Evolutionary conservation across 2,797 vertebrate species (phyloP).

Genomic region (Morus bassanus): DNA sequence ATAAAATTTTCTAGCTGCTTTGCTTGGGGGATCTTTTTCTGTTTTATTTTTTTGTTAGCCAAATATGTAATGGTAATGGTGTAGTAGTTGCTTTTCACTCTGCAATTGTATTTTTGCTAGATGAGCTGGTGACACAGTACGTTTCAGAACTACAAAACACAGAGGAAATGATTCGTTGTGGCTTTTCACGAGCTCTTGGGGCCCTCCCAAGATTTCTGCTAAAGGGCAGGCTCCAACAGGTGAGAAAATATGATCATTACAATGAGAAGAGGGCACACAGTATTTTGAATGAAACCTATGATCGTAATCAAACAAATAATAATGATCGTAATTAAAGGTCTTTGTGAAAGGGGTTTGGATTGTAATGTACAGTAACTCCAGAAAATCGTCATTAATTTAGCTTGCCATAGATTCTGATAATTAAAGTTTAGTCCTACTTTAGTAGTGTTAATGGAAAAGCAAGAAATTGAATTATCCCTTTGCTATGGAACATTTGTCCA

Average conservation of each 20-base stretch:
- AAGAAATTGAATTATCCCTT: background rate
- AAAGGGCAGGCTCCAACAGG: conserved; percentile 84
- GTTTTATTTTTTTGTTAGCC: background rate
- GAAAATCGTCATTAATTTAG: background rate
- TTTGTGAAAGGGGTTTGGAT: background rate
- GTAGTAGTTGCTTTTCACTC: background rate
- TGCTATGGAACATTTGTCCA: background rate
- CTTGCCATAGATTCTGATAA: background rate
- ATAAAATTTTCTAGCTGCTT: background rate
- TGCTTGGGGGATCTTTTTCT: background rate
- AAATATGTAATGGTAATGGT: background rate
- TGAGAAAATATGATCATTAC: conserved; percentile 47
- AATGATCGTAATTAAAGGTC: conserved; percentile 1
- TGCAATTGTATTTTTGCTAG: conserved; percentile 66
- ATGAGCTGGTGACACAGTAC: conserved; percentile 82
- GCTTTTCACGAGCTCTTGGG: conserved; percentile 89
- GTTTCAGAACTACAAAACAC: conserved; percentile 79
- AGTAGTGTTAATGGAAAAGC: background rate
- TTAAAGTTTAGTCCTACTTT: background rate
- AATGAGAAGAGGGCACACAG: background rate
- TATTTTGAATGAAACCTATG: background rate
- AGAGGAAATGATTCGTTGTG: conserved; percentile 86
- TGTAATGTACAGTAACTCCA: background rate
- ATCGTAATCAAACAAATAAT: conserved; percentile 6
- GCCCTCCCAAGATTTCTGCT: conserved; percentile 87